phyloP scores from a whole-genome alignment of 2,113 vertebrate species.

The Tiliqua scincoides region DNA sequence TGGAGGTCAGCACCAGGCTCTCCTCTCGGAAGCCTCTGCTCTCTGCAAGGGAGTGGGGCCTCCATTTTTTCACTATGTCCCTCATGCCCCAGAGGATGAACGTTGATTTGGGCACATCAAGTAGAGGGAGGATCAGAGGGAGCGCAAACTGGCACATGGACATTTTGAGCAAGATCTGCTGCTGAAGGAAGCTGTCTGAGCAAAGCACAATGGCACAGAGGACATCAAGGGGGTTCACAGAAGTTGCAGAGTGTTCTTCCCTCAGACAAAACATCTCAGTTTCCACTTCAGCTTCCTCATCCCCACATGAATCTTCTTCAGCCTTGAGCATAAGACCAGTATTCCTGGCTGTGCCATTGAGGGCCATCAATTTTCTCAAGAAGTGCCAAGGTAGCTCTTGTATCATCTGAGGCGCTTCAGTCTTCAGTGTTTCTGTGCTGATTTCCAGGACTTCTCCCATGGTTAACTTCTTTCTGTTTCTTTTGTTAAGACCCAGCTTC shows the following conservation, averaged over 20 bases:
- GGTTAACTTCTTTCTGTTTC: slow-evolving; percentile 56
- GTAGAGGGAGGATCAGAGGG: slow-evolving; percentile 80
- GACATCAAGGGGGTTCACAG: slow-evolving; percentile 79
- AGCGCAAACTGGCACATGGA: slow-evolving; percentile 86
- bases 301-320: not conserved
- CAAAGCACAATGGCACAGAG: slow-evolving; percentile 78
- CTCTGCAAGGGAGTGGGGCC: slow-evolving; percentile 55
- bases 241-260: not conserved
- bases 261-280: not conserved
- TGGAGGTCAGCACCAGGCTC: slow-evolving; percentile 65
- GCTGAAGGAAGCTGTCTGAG: slow-evolving; percentile 79
- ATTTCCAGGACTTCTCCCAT: slow-evolving; percentile 61
- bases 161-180: slow-evolving; percentile 80
- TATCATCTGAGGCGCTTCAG: slow-evolving; percentile 53
- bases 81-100: slow-evolving; percentile 83
- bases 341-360: slow-evolving; percentile 58
- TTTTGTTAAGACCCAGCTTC: slow-evolving; percentile 41
- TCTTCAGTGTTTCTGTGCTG: slow-evolving; percentile 57
- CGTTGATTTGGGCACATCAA: slow-evolving; percentile 64
- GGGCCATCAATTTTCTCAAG: slow-evolving; percentile 56
- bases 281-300: not conserved
- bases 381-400: slow-evolving; percentile 65
- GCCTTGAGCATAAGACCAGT: slow-evolving; percentile 25
- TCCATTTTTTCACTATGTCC: slow-evolving; percentile 76
- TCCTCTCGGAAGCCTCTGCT: slow-evolving; percentile 55